Conservation (phyloP, 2,797 vertebrate genomes). For the Percopsis omiscomaycus region DNA sequence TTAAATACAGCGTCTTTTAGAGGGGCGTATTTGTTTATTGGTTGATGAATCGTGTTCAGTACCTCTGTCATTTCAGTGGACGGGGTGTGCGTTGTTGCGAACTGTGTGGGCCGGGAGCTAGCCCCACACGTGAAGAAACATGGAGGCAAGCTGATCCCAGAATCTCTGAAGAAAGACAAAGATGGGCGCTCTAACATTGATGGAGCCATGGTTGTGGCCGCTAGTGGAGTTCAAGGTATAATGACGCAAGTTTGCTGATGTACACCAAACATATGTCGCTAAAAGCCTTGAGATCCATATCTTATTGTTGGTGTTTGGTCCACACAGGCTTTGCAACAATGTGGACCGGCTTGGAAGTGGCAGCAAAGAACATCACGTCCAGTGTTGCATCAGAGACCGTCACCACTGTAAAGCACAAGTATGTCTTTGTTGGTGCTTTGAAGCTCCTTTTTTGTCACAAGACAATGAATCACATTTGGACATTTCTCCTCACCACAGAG, state of each 20-base stretch:
- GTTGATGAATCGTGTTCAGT: neutral
- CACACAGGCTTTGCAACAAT: conserved; percentile 90
- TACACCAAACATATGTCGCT: neutral
- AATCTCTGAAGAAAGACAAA: conserved; percentile 93
- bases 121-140: conserved; percentile 97
- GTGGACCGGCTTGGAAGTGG: conserved; percentile 94
- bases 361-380: conserved; percentile 89
- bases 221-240: conserved; percentile 95
- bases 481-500: conserved; percentile 12
- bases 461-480: neutral
- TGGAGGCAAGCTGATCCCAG: conserved; percentile 92
- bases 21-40: neutral
- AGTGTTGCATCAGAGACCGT: conserved; percentile 93
- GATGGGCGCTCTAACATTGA: conserved; percentile 91
- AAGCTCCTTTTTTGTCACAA: conserved; percentile 4
- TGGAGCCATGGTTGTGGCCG: conserved; percentile 94
- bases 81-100: conserved; percentile 88
- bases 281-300: too few relatives aligned
- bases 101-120: conserved; percentile 88
- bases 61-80: conserved; percentile 80
- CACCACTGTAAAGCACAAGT: conserved; percentile 95
- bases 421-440: conserved; percentile 56
- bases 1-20: neutral
- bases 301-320: neutral
- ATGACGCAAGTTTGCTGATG: neutral